Base-by-base conservation (phyloP, 1,140 invertebrate species). In the Trissolcus basalis region DNA sequence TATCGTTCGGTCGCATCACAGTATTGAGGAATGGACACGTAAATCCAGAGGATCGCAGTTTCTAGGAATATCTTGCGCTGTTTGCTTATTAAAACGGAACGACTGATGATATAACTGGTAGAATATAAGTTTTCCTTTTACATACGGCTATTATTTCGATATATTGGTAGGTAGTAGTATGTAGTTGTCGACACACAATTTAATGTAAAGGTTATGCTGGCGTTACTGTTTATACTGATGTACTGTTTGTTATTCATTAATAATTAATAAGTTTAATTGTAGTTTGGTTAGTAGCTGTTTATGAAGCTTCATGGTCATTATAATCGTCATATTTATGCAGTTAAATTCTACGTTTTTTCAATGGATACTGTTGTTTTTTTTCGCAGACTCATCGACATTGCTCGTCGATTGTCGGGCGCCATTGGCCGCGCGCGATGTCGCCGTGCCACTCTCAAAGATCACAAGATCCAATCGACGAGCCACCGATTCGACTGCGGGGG, bases 131-230 rank as follows among this genome's bases (percentile, higher is more conserved):
- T 88, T 87, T 85, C 81, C 82, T 89, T 89, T 89, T 89, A 89
- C 86, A 89, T 88, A 89, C 86, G 86, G 86, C 87, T 89, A 89
- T 89, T 89, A 89, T 82, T 89, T 89, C 86, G 83, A 89, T 89
- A 89, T 89, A 89, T 77, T 83, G 86, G 86, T 88, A 87, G 86
- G 86, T 89, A 88, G 84, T 87, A 88, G 87, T 89, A 89, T 89
- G 87, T 89, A 88, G 87, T 88, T 88, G 87, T 88, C 87, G 87
- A 88, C 87, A 88, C 87, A 88, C 87, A 88, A 88, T 88, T 88
- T 85, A 88, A 87, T 88, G 73, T 77, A 70, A 27, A 77, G 86
- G 83, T 88, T 88, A 88, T 78, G 76, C 83, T 88, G 86, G 85
- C 83, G 83, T 88, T 89, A 87, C 83, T 86, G 86, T 89, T 88